These are phyloP conservation scores for Rhinatrema bivittatum DNA, from an alignment of 2,797 vertebrate genomes.

Conservation along the genomic window DNA sequence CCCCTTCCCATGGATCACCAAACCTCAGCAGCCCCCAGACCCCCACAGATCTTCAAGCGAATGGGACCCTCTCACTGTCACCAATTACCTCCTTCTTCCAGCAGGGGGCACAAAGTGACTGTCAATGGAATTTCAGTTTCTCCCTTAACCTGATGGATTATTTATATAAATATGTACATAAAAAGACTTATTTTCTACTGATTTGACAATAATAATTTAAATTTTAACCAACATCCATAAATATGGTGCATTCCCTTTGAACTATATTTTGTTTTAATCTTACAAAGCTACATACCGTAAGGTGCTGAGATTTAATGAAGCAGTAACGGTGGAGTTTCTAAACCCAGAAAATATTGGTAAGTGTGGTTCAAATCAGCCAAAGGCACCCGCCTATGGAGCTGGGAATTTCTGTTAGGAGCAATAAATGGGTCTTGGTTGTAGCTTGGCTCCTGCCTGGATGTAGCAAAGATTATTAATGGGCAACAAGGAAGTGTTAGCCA, in stretches of 20 bases:
- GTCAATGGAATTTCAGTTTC: slow-evolving; percentile 65
- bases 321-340: no score
- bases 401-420: no score
- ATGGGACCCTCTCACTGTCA: slow-evolving; percentile 16
- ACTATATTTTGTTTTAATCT: neutral
- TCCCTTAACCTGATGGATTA: slow-evolving; percentile 40
- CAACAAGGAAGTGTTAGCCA: no score
- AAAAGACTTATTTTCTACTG: slow-evolving; percentile 61
- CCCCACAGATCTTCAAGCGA: slow-evolving; percentile 36
- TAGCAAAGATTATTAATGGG: no score
- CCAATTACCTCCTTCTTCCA: slow-evolving; percentile 44
- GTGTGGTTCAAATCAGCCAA: no score
- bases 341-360: no score
- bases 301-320: no score
- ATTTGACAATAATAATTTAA: slow-evolving; percentile 57
- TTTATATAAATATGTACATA: slow-evolving; percentile 58
- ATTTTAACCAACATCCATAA: slow-evolving; percentile 24
- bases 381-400: no score
- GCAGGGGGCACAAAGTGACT: slow-evolving; percentile 73
- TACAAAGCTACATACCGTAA: no score
- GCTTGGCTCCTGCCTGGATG: no score
- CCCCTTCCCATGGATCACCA: slow-evolving; percentile 49
- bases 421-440: no score
- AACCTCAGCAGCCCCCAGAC: slow-evolving; percentile 48
- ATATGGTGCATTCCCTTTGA: slow-evolving; percentile 10